Evolutionary conservation across 2,797 vertebrate genomes (phyloP).

Genomic region (Esox masquinongy): DNA sequence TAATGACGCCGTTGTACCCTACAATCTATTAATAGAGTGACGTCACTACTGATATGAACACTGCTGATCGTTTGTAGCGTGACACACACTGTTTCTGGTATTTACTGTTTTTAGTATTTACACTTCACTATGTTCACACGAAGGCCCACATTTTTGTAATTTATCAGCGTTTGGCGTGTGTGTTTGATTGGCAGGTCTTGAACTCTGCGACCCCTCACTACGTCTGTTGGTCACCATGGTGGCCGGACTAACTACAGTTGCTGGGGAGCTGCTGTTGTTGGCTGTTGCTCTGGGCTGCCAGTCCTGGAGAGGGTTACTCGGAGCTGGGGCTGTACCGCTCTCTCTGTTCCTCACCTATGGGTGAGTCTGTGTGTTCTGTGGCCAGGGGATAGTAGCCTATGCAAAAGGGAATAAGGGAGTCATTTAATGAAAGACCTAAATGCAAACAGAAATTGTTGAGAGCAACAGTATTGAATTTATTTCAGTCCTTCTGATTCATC

Average conservation of each 20-base stretch:
- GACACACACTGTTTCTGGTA: no score
- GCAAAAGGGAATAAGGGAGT: constrained; percentile 18
- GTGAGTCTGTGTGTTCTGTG: constrained; percentile 59
- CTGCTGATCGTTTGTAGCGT: neutral
- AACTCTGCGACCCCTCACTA: constrained; percentile 86
- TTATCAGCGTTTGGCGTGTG: constrained; percentile 10
- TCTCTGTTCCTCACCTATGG: constrained; percentile 85
- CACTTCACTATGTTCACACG: neutral
- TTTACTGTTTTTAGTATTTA: neutral
- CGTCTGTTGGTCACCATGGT: constrained; percentile 80
- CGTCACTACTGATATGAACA: neutral
- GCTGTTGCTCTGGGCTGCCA: constrained; percentile 84
- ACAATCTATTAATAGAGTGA: neutral
- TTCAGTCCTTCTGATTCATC: constrained; percentile 40
- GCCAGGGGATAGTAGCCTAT: neutral
- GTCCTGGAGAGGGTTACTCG: constrained; percentile 85
- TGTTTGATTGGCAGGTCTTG: constrained; percentile 76
- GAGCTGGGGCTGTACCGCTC: constrained; percentile 82
- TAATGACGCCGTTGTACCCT: neutral
- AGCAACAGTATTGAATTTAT: constrained; percentile 62
- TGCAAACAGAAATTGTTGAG: constrained; percentile 45
- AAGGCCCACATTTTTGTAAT: neutral
- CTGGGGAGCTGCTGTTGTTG: constrained; percentile 85
- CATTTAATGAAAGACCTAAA: constrained; percentile 40
- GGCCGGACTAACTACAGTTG: constrained; percentile 80